Percentiles rank a stretch among this genome's conserved stretches.
Conservation (phyloP, 2,113 vertebrate species). For the Perca fluviatilis region DNA sequence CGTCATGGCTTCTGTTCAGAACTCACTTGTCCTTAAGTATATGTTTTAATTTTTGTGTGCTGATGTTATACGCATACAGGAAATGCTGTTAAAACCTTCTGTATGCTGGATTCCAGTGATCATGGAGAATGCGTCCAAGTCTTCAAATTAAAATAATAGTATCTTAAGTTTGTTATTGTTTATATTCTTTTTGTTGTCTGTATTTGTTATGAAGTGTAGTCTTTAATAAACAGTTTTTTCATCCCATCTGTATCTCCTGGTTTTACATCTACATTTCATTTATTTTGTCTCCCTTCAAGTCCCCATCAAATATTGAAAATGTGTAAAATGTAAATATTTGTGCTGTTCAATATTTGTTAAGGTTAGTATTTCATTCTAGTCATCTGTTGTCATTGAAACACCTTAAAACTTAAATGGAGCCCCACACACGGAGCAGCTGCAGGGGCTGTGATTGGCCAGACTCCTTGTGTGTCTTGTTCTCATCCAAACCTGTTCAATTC, state of each 20-base stretch:
- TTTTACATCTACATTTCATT: background rate
- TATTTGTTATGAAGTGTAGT: background rate
- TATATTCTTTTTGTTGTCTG: slow-evolving; percentile 1
- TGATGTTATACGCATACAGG: background rate
- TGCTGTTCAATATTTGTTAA: background rate
- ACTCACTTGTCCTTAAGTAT: background rate
- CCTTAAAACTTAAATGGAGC: background rate
- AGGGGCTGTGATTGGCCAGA: too few relatives aligned
- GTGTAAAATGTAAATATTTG: background rate
- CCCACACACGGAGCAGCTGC: too few relatives aligned
- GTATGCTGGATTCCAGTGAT: background rate
- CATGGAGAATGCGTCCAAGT: background rate
- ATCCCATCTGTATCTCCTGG: background rate
- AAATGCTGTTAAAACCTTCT: background rate
- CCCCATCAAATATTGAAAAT: background rate
- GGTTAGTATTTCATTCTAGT: background rate
- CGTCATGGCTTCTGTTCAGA: too few relatives aligned
- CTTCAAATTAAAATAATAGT: background rate
- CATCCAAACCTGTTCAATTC: too few relatives aligned
- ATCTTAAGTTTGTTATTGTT: background rate
- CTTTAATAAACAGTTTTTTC: slow-evolving; percentile 28
- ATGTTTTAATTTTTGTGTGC: background rate
- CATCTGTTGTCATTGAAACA: background rate
- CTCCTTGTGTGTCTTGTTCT: too few relatives aligned
- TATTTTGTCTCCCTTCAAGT: background rate